These are phyloP conservation scores for Loris lydekkerianus DNA, from an alignment of 2,797 vertebrate genomes.

Conservation along the genomic window DNA sequence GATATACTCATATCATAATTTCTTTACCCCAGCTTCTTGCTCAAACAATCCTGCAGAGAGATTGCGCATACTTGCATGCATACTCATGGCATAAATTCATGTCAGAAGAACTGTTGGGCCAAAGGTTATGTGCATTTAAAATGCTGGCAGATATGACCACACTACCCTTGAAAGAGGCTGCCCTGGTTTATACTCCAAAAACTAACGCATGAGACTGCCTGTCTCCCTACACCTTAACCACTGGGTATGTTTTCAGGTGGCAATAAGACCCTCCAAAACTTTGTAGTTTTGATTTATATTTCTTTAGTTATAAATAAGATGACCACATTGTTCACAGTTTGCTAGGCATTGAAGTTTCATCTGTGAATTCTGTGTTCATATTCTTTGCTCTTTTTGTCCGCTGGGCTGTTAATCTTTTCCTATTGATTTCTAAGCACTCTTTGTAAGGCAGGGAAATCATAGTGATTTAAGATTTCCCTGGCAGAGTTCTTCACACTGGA, in stretches of 20 bases:
- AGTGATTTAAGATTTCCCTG: slow-evolving; percentile 17
- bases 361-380: not conserved
- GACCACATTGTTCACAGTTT: not conserved
- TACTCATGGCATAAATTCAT: not conserved
- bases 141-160: not conserved
- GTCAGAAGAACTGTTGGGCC: not conserved
- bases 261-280: not conserved
- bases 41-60: not conserved
- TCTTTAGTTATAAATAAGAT: not conserved
- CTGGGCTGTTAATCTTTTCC: not conserved
- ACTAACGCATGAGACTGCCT: accelerated
- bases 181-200: accelerated
- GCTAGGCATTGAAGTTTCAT: not conserved
- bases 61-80: not conserved
- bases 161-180: not conserved
- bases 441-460: not conserved
- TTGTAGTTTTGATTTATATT: not conserved
- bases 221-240: not conserved
- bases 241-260: not conserved
- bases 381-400: not conserved
- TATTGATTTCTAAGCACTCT: not conserved
- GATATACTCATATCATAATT: not conserved
- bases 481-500: slow-evolving; percentile 42
- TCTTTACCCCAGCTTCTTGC: not conserved
- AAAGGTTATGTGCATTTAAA: not conserved